phyloP scores from a whole-genome alignment of 1,140 invertebrate genomes.

The Aporrectodea caliginosa region DNA sequence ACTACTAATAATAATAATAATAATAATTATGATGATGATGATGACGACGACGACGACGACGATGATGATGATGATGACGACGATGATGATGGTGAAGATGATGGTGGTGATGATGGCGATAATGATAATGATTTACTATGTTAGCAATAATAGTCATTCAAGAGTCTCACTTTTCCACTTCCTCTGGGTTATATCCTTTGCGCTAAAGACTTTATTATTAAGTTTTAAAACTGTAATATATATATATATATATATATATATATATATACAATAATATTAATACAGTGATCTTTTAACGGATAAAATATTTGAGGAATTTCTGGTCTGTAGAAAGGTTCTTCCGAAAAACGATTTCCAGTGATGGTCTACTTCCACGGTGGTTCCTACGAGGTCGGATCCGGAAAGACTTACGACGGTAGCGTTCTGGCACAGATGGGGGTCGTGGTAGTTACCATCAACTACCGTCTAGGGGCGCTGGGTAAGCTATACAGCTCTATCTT shows the following conservation, averaged over 20 bases:
- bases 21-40: no score
- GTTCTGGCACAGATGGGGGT: constrained; percentile 19
- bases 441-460: constrained; percentile 31
- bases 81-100: no score
- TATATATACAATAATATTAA: background rate
- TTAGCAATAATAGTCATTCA: no score
- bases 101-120: no score
- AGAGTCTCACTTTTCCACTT: no score
- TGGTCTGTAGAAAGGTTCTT: background rate
- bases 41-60: no score
- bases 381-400: constrained; percentile 21
- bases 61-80: no score
- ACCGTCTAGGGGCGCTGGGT: constrained; percentile 29
- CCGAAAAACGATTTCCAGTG: constrained; percentile 1
- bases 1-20: no score
- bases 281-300: background rate
- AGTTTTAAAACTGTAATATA: no score
- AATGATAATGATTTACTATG: background rate
- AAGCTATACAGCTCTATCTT: background rate
- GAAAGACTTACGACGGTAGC: constrained; percentile 22
- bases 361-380: constrained; percentile 28
- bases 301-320: background rate
- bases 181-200: no score
- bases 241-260: background rate
- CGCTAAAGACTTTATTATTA: no score